A percentile compares a stretch with the other conserved stretches of the same genome.
These are phyloP conservation scores for Contarinia nasturtii DNA, from an alignment of 1,140 invertebrate species.

Conservation along the genomic window DNA sequence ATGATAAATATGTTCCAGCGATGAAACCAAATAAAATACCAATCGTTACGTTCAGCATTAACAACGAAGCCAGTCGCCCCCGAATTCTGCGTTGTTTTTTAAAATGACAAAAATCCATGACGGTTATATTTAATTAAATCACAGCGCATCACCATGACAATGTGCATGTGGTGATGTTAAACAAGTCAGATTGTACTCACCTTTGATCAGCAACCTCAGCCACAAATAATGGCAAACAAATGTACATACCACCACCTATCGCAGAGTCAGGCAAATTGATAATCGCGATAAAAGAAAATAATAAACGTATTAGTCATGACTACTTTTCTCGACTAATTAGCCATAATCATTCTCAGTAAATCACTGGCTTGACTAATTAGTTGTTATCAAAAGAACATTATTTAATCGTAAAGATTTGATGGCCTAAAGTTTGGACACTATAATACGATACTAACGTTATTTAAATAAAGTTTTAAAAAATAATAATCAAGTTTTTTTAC, in stretches of 20 bases:
- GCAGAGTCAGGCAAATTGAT: conserved; percentile 22
- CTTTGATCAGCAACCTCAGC: conserved; percentile 23
- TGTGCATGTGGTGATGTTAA: background rate
- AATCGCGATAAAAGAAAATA: conserved; percentile 23
- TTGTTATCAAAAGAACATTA: background rate
- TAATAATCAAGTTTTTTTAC: no score
- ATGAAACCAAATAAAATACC: conserved; percentile 16
- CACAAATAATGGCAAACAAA: conserved; percentile 24
- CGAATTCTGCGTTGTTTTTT: conserved; percentile 8
- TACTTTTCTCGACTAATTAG: background rate
- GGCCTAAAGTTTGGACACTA: no score
- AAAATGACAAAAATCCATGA: background rate
- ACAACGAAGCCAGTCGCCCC: conserved; percentile 13
- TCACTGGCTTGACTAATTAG: background rate
- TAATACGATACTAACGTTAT: no score
- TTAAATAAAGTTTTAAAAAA: no score
- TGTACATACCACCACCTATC: conserved; percentile 21
- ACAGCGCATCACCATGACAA: background rate
- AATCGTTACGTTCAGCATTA: conserved; percentile 14
- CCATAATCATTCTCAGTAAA: background rate
- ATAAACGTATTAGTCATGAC: conserved; percentile 4
- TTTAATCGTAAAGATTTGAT: background rate
- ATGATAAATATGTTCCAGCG: conserved; percentile 13
- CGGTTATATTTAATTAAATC: background rate
- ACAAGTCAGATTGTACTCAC: background rate